These are phyloP conservation scores for Diadegma fenestrale DNA, from an alignment of 2,888 invertebrate species.

Conservation along the genomic window DNA sequence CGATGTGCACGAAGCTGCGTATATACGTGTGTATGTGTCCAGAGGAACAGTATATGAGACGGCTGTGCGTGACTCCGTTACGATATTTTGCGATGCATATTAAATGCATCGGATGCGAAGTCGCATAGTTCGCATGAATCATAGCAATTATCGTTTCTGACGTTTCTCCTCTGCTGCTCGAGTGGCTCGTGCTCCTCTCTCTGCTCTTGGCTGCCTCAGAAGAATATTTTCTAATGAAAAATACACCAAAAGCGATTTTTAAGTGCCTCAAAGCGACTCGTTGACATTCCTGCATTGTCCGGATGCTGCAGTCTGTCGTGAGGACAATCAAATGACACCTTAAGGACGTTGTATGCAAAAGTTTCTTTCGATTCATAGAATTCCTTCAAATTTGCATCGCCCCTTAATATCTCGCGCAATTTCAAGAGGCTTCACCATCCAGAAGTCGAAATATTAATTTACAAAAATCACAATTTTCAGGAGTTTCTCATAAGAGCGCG, in stretches of 20 bases:
- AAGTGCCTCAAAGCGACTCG: conserved; percentile 36
- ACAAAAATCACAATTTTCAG: no score
- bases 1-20: neutral
- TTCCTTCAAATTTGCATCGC: no score
- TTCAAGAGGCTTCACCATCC: no score
- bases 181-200: conserved; percentile 38
- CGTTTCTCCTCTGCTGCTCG: conserved; percentile 69
- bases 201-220: neutral
- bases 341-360: no score
- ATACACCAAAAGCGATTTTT: conserved; percentile 1
- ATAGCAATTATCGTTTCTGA: conserved; percentile 81
- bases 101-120: conserved; percentile 79
- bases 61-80: conserved; percentile 73
- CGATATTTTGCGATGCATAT: conserved; percentile 75
- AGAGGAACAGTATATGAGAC: conserved; percentile 21
- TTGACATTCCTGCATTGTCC: conserved; percentile 42
- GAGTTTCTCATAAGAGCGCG: no score
- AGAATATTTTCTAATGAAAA: neutral
- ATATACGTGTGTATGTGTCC: neutral
- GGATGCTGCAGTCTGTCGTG: conserved; percentile 49
- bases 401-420: no score
- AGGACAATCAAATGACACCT: conserved; percentile 3
- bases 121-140: conserved; percentile 81
- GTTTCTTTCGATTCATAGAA: no score
- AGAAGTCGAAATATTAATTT: no score